Evolutionary conservation across 2,113 vertebrate species (phyloP).

Genomic region (Pedionomus torquatus): DNA sequence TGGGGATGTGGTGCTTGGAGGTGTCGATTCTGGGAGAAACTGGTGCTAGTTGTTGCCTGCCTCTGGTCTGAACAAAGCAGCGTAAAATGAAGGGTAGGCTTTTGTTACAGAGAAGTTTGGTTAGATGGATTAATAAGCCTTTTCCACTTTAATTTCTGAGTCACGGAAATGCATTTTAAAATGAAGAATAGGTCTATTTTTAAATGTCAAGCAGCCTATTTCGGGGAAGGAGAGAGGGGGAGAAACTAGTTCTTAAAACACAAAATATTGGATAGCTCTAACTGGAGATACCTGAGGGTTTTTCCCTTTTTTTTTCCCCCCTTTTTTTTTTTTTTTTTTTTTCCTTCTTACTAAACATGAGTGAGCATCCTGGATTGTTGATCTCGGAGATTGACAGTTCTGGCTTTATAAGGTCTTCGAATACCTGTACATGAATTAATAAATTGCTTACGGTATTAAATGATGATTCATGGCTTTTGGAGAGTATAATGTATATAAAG

Average conservation of each 20-base stretch:
- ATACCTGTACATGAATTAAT: slow-evolving; percentile 57
- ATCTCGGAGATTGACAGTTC: neutral
- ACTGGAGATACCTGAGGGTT: neutral
- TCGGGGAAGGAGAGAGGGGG: neutral
- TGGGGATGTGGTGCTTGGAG: neutral
- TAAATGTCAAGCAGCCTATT: slow-evolving; percentile 30
- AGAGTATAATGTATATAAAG: neutral
- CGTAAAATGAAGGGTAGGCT: neutral
- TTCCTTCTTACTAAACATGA: neutral
- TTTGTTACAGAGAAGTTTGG: neutral
- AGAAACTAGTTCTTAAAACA: neutral
- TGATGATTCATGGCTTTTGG: slow-evolving; percentile 23
- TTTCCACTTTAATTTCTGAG: slow-evolving; percentile 22
- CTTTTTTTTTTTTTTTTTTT: neutral
- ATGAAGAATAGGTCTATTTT: slow-evolving; percentile 32
- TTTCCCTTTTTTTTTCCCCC: neutral
- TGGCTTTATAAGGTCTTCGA: slow-evolving; percentile 6
- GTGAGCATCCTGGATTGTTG: slow-evolving; percentile 18
- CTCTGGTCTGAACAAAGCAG: neutral
- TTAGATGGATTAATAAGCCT: neutral
- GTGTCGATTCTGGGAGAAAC: rapidly evolving
- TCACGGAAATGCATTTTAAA: neutral
- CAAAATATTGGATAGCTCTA: neutral
- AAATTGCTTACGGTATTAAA: slow-evolving; percentile 15
- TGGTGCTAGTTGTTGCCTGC: neutral